phyloP scores from a whole-genome alignment of 2,888 invertebrate species.

The Lasioglossum villosulum region DNA sequence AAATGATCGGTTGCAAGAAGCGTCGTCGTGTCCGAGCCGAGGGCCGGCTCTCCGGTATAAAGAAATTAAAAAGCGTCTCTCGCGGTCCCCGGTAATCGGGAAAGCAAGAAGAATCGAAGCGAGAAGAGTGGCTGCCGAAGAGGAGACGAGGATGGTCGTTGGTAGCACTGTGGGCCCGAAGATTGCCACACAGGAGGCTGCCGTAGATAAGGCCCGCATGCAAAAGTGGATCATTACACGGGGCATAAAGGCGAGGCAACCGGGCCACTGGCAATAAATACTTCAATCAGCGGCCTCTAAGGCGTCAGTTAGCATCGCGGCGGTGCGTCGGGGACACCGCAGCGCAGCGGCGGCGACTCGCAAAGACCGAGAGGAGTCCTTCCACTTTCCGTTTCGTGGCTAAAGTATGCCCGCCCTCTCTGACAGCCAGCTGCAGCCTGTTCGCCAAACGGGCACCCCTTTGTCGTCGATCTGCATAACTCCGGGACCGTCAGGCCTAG shows the following conservation, averaged over 20 bases:
- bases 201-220: constrained; percentile 72
- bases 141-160: not conserved
- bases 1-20: constrained; percentile 49
- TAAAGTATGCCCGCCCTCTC: constrained; percentile 80
- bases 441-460: constrained; percentile 61
- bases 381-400: constrained; percentile 73
- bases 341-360: constrained; percentile 79
- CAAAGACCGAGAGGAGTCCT: constrained; percentile 78
- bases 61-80: constrained; percentile 37
- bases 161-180: constrained; percentile 7
- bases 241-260: constrained; percentile 72
- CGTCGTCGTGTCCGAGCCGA: not conserved
- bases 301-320: constrained; percentile 82
- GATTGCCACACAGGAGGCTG: constrained; percentile 63
- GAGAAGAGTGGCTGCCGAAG: not conserved
- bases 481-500: constrained; percentile 62
- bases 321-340: constrained; percentile 75
- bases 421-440: constrained; percentile 83
- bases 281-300: constrained; percentile 83
- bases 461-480: constrained; percentile 78
- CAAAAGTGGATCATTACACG: constrained; percentile 82
- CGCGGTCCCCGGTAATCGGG: constrained; percentile 35
- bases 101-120: constrained; percentile 24
- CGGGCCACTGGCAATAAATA: constrained; percentile 79
- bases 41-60: constrained; percentile 10